A percentile compares a stretch with the other conserved stretches of the same genome.
Evolutionary conservation across 2,888 invertebrate genomes (phyloP).

Genomic region (Drosophila pegasa): DNA sequence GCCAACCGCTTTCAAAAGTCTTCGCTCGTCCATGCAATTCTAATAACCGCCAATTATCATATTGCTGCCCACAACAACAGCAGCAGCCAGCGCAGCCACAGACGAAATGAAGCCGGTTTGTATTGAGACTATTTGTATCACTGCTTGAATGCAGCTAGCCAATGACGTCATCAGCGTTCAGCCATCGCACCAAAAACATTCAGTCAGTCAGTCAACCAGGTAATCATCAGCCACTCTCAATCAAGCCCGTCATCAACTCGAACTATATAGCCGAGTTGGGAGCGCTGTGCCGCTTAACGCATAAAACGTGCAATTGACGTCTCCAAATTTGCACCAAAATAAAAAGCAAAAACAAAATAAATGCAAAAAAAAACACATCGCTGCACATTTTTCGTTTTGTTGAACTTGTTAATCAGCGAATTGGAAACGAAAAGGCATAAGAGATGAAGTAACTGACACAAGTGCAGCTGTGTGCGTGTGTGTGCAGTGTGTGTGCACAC

Average conservation of each 20-base stretch:
- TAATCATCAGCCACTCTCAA: constrained; percentile 9
- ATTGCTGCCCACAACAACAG: constrained; percentile 53
- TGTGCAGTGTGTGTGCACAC: constrained; percentile 23
- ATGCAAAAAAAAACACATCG: constrained; percentile 49
- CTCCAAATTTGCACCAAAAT: constrained; percentile 63
- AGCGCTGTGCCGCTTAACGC: constrained; percentile 48
- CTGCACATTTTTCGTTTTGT: constrained; percentile 63
- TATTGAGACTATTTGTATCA: constrained; percentile 38
- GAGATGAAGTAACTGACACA: constrained; percentile 73
- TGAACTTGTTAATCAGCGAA: constrained; percentile 81
- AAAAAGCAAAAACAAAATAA: constrained; percentile 2
- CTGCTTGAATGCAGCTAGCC: constrained; percentile 34
- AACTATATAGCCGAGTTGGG: constrained; percentile 30
- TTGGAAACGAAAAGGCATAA: constrained; percentile 78
- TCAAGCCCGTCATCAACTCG: constrained; percentile 20
- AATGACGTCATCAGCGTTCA: constrained; percentile 53
- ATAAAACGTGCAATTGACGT: constrained; percentile 65
- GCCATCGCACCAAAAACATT: constrained; percentile 23
- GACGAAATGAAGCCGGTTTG: constrained; percentile 51
- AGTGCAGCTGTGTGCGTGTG: constrained; percentile 30
- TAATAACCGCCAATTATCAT: constrained; percentile 69
- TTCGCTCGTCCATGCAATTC: constrained; percentile 65
- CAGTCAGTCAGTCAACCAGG: constrained; percentile 19
- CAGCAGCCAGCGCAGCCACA: constrained; percentile 1
- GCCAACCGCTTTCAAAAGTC: constrained; percentile 47